These are phyloP conservation scores for Subacronicta megacephala DNA, from an alignment of 2,888 invertebrate genomes.

Conservation along the genomic window DNA sequence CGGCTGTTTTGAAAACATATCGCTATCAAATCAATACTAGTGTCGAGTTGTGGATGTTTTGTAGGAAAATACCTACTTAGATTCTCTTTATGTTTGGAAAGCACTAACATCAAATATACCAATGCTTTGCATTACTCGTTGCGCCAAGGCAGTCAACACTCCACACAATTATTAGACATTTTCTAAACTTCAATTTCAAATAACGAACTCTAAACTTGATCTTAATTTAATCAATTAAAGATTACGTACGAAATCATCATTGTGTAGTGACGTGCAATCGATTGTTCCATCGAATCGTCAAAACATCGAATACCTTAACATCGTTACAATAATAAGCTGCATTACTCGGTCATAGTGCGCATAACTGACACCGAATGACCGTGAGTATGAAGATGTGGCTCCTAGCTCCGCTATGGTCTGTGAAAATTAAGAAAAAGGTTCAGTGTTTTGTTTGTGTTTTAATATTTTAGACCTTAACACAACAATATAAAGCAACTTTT, in stretches of 20 bases:
- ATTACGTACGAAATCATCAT: constrained; percentile 4
- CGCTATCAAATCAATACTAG: constrained; percentile 18
- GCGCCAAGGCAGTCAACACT: constrained; percentile 1
- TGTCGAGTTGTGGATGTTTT: constrained; percentile 29
- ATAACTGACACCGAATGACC: constrained; percentile 5
- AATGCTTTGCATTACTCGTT: constrained; percentile 4
- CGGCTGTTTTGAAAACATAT: constrained; percentile 40
- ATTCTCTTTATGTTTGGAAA: constrained; percentile 27
- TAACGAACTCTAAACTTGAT: background rate
- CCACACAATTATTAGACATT: background rate
- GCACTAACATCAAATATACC: constrained; percentile 4
- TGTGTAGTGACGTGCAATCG: constrained; percentile 26
- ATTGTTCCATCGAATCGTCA: constrained; percentile 40
- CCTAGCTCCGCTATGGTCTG: constrained; percentile 22
- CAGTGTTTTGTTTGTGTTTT: constrained; percentile 15
- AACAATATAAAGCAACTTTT: no score
- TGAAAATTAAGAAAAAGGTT: constrained; percentile 36
- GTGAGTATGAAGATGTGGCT: constrained; percentile 39
- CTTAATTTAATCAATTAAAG: background rate
- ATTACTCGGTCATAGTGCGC: constrained; percentile 9
- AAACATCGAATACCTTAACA: constrained; percentile 52
- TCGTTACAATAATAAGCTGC: constrained; percentile 49
- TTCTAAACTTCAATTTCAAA: background rate
- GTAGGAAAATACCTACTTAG: constrained; percentile 16
- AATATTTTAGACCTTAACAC: constrained; percentile 2